Evolutionary conservation across 2,888 invertebrate species (phyloP), one percentile per base, ranked within the genome.

Genomic region (Melikaiella ostensackeni): DNA sequence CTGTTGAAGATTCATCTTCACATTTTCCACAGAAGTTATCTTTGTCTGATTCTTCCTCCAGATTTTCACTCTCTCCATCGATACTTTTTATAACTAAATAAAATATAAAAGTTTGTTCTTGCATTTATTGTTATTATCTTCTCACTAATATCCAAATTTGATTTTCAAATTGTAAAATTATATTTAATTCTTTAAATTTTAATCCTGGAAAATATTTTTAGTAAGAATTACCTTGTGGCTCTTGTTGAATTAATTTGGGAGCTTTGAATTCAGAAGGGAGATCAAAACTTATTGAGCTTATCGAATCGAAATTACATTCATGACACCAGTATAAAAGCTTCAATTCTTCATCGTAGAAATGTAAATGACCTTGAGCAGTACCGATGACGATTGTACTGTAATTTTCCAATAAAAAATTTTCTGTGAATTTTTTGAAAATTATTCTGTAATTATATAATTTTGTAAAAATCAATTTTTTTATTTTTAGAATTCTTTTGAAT

Each of bases 271-370:
- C 63, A 35, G 63, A 63, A 21, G 63, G 64, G 19, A 92, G 79
- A 83, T 93, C 92, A 83, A 94, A 94, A 83, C 93, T 92, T 73
- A 94, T 91, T 0, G 90, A 91, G n/a, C 86, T 90, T 70, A 94
- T 92, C 62, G 90, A 88, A 84, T 93, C 93, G 27, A 93, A 89
- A 4, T 89, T 87, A 80, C 92, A 92, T 11, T 92, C 92, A 57
- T 92, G 91, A 77, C 93, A 91, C 93, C 94, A 94, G 88, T 93
- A 94, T 70, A 95, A 83, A 75, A 95, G 89, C 85, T 92, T 93
- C 83, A 95, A 86, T 82, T 93, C 92, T 62, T 91, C 89, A 81
- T 95, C 94, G 86, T 94, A 95, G 87, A 95, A 94, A 82, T 91
- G 92, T 64, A 95, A 92, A 64, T 93, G 91, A 0, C 95, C 95